phyloP scores from a whole-genome alignment of 1,140 invertebrate genomes.

The Drosophila pectinifera region DNA sequence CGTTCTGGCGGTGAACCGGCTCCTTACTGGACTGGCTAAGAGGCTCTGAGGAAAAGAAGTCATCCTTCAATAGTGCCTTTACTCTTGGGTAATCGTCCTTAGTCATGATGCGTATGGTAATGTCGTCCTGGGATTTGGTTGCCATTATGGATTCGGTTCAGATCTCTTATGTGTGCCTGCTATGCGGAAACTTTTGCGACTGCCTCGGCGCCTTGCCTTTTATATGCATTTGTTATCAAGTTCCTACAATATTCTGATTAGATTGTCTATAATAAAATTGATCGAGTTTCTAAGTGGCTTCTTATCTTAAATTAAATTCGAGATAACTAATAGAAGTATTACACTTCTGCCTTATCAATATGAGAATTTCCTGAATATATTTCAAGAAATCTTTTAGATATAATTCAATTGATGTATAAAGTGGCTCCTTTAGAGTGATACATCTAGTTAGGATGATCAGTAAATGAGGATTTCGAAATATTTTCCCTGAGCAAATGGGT shows the following conservation, averaged over 20 bases:
- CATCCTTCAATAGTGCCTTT: slow-evolving; percentile 1
- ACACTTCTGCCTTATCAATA: neutral
- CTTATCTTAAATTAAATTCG: neutral
- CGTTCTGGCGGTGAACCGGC: slow-evolving; percentile 1
- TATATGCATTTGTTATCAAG: slow-evolving; percentile 1
- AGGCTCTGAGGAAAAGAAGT: neutral
- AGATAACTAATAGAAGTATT: neutral
- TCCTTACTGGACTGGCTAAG: neutral
- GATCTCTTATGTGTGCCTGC: neutral
- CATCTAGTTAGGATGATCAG: no score
- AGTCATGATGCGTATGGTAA: slow-evolving; percentile 2
- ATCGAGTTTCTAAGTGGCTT: neutral
- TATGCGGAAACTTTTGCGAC: neutral
- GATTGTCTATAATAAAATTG: neutral
- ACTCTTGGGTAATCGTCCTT: neutral
- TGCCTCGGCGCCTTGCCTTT: neutral
- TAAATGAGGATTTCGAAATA: no score
- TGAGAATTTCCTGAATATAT: neutral
- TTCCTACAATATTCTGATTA: neutral
- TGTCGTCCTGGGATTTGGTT: neutral
- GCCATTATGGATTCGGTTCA: neutral
- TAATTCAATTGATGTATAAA: no score
- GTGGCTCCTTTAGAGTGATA: no score
- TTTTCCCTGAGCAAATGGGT: no score
- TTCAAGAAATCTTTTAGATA: no score